Evolutionary conservation across 2,113 vertebrate genomes (phyloP), one percentile per base, ranked within the genome.

Genomic region (Oreochromis spilurus): DNA sequence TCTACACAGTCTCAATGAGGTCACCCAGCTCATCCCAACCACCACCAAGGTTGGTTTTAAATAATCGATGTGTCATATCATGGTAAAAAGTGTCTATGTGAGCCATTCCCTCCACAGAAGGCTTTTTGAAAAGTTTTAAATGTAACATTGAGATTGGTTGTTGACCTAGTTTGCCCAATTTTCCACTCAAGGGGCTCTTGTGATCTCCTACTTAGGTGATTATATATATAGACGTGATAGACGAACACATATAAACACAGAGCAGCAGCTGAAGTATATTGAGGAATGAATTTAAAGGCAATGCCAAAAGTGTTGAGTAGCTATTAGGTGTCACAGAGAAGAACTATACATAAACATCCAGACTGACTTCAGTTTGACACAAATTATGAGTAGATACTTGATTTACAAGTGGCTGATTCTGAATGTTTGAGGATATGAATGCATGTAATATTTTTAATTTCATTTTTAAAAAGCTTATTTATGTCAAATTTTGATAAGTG

Each of bases 1-100:
- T 93, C 97, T 99, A 84, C 99, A 99, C 97, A 99, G 98, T 95
- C 97, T 99, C 88, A 99, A 99, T 62, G 99, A 99, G 92, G 97
- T 98, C 96, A 98, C 98, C 83, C 98, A 98, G 96, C 97, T 98
- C 95, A 97, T 98, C 95, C 98, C 98, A 88, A 99, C 98, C 86
- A 99, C 98, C 95, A 99, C 99, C 93, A 99, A 99, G 97, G 95
- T 95, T 48, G 4, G 93, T 87, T 60, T 55, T 54, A 82, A 60
- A 81, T 10, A 24, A 40, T 16, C 13, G 1, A 19, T 77, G 17
- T 77, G 26, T 34, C 10, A 52, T 77, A 77, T n/a, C 9, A 31
- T 7, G 40, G 21, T 40, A 45, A 45, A 75, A 75, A 50, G 16
- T 8, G 4, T 12, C 6, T 19, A 50, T 50, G 45, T 14, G 45